These are phyloP conservation scores for Dinoponera quadriceps DNA, from an alignment of 1,140 invertebrate genomes.

Conservation along the genomic window DNA sequence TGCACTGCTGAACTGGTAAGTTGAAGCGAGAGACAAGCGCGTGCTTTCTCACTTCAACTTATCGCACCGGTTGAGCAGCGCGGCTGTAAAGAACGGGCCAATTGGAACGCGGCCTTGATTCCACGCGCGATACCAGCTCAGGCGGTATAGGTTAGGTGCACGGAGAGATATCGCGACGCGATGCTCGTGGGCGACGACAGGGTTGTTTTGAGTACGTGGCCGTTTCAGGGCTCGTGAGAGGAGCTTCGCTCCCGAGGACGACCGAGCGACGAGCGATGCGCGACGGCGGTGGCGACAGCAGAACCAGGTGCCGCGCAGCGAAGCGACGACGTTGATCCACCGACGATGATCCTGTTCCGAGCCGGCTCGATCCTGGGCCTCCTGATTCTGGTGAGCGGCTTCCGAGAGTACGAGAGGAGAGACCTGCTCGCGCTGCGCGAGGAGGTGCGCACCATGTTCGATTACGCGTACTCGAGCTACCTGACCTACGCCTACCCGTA, in stretches of 20 bases:
- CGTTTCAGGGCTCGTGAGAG: background rate
- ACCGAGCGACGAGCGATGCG: background rate
- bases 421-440: conserved; percentile 86
- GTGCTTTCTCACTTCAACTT: too few species aligned
- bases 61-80: too few species aligned
- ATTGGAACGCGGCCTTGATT: conserved; percentile 12
- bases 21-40: too few species aligned
- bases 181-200: conserved; percentile 23
- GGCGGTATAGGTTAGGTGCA: conserved; percentile 32
- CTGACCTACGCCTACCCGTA: conserved; percentile 97
- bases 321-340: background rate
- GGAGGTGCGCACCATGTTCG: conserved; percentile 95
- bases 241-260: background rate
- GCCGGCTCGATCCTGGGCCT: conserved; percentile 54
- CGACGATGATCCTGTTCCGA: conserved; percentile 62
- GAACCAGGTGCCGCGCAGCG: background rate
- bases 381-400: conserved; percentile 65
- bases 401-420: conserved; percentile 81
- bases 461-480: conserved; percentile 99
- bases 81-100: too few species aligned
- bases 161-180: background rate
- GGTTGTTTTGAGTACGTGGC: conserved; percentile 54
- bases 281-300: conserved; percentile 10
- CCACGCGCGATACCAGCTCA: background rate
- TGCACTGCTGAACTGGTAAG: too few species aligned